These are phyloP conservation scores for Drepana arcuata DNA, from an alignment of 1,140 invertebrate genomes.

Conservation along the genomic window DNA sequence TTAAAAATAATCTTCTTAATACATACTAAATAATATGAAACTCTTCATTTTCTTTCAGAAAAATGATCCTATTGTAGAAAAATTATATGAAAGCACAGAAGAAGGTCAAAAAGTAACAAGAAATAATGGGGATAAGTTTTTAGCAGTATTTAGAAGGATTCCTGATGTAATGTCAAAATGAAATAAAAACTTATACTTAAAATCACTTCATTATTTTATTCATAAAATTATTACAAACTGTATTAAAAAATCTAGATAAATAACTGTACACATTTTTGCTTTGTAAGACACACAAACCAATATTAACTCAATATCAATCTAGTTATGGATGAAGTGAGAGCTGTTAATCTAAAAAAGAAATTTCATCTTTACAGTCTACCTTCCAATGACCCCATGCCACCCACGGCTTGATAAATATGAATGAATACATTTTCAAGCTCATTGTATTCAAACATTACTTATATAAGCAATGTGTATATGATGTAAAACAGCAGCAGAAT, in stretches of 20 bases:
- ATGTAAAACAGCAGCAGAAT: no score
- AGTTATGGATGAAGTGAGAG: no score
- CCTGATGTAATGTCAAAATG: constrained; percentile 23
- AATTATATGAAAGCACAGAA: constrained; percentile 94
- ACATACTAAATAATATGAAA: no score
- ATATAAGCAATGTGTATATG: no score
- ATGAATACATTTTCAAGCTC: neutral
- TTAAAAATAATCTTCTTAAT: no score
- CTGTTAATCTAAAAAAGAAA: no score
- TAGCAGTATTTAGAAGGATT: constrained; percentile 90
- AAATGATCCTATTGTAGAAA: constrained; percentile 87
- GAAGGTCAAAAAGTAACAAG: constrained; percentile 98
- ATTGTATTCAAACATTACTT: neutral
- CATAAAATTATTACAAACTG: constrained; percentile 4
- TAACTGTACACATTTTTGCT: no score
- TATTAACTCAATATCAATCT: no score
- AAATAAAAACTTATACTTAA: constrained; percentile 12
- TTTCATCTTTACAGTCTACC: no score
- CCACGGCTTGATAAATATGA: neutral
- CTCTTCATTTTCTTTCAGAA: constrained; percentile 76
- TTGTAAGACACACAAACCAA: no score
- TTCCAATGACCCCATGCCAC: no score
- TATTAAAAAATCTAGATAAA: no score
- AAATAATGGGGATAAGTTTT: constrained; percentile 94
- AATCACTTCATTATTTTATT: constrained; percentile 8